Conservation (phyloP, 2,888 invertebrate genomes). For the Capitulum mitella region DNA sequence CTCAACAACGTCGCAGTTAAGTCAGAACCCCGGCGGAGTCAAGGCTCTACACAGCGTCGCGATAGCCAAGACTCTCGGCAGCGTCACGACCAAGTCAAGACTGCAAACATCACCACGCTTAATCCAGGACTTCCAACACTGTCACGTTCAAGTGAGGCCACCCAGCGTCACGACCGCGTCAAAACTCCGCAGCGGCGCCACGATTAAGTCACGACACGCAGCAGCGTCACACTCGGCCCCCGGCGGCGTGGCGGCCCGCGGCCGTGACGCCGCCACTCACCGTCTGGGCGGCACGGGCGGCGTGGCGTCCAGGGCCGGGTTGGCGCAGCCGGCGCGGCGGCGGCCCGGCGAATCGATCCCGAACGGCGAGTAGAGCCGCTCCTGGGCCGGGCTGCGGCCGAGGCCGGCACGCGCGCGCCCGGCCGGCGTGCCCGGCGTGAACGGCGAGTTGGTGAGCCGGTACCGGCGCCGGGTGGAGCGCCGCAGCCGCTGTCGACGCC, state of each 20-base stretch:
- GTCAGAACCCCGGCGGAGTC: too few species aligned
- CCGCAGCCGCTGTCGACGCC: not conserved
- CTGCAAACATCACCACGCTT: too few species aligned
- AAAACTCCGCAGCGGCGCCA: too few species aligned
- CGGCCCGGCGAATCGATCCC: not conserved
- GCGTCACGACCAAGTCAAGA: too few species aligned
- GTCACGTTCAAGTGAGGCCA: too few species aligned
- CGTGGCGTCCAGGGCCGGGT: not conserved
- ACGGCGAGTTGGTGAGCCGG: slow-evolving; percentile 14
- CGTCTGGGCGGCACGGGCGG: not conserved
- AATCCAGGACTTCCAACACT: too few species aligned
- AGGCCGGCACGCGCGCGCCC: not conserved
- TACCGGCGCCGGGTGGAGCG: slow-evolving; percentile 8
- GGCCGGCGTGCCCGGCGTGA: not conserved
- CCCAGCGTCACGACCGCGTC: too few species aligned
- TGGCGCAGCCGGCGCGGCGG: not conserved
- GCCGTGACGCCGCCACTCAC: not conserved
- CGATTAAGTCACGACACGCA: too few species aligned
- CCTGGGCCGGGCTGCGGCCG: not conserved
- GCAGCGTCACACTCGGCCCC: too few species aligned
- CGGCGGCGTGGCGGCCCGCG: not conserved
- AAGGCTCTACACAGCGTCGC: too few species aligned
- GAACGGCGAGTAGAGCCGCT: slow-evolving; percentile 16
- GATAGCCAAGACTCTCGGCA: too few species aligned
- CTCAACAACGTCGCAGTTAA: too few species aligned